Conservation (phyloP, 2,888 invertebrate genomes). For the Allygus modestus region DNA sequence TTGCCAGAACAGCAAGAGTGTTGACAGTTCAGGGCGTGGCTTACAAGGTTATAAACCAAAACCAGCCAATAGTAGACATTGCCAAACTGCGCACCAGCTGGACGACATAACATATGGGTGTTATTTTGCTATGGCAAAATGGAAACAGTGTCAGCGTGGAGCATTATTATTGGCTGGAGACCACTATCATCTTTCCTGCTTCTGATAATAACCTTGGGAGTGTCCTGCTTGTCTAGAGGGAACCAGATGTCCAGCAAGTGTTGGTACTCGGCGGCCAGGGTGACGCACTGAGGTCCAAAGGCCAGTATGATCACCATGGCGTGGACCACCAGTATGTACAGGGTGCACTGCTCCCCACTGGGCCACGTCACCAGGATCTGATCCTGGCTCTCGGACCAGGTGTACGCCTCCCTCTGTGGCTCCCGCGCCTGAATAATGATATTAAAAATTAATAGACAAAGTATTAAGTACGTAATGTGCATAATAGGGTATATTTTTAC, state of each 20-base stretch:
- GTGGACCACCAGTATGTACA: conserved; percentile 89
- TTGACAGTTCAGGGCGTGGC: too few species aligned
- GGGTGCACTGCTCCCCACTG: conserved; percentile 84
- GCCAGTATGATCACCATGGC: conserved; percentile 90
- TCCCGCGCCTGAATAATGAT: conserved; percentile 78
- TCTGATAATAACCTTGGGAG: conserved; percentile 82
- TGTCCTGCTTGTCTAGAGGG: conserved; percentile 80
- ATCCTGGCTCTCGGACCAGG: conserved; percentile 85
- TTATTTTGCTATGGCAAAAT: too few species aligned
- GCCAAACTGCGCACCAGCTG: too few species aligned
- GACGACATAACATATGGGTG: too few species aligned
- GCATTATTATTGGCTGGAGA: too few species aligned
- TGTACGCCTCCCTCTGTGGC: conserved; percentile 79
- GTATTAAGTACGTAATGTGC: too few species aligned
- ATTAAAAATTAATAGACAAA: too few species aligned
- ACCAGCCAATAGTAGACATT: too few species aligned
- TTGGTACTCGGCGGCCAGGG: conserved; percentile 72
- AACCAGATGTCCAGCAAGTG: conserved; percentile 92
- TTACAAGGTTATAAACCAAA: too few species aligned
- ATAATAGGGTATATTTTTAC: conserved; percentile 52
- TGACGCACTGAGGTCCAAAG: conserved; percentile 77
- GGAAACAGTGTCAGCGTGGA: too few species aligned
- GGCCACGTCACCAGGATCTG: conserved; percentile 88
- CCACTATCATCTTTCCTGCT: too few species aligned
- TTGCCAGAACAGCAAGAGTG: too few species aligned